phyloP scores from a whole-genome alignment of 2,888 invertebrate species.

The Ophion costatus region DNA sequence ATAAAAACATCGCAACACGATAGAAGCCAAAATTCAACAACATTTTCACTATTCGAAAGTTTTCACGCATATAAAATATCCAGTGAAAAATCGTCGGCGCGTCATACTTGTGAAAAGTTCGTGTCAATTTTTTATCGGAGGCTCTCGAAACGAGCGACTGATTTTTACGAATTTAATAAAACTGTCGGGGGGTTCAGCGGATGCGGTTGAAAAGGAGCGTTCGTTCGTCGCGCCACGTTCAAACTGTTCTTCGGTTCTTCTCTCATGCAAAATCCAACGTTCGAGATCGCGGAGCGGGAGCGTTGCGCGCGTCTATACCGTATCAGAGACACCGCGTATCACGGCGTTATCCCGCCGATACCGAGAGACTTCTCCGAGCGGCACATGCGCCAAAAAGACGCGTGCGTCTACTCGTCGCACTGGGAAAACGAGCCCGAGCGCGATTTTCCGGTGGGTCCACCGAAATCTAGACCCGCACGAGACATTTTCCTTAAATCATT shows the following conservation, averaged over 20 bases:
- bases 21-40: too few species aligned
- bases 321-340: slow-evolving; percentile 34
- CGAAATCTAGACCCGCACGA: background rate
- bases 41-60: too few species aligned
- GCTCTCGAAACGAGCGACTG: background rate
- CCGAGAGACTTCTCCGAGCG: slow-evolving; percentile 49
- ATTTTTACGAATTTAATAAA: background rate
- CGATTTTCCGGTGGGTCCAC: background rate
- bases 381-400: slow-evolving; percentile 61
- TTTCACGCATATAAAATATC: too few species aligned
- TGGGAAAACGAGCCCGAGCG: background rate
- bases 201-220: slow-evolving; percentile 42
- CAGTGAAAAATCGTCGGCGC: too few species aligned
- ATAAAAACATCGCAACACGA: too few species aligned
- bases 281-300: slow-evolving; percentile 30
- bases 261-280: slow-evolving; percentile 55
- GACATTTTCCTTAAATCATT: background rate
- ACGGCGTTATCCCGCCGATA: slow-evolving; percentile 13
- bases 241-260: slow-evolving; percentile 56
- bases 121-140: background rate
- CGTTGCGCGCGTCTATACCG: slow-evolving; percentile 61
- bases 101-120: background rate
- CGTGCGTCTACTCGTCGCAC: slow-evolving; percentile 35
- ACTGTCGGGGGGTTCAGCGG: slow-evolving; percentile 12
- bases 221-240: slow-evolving; percentile 60